These are phyloP conservation scores for Tympanuchus pallidicinctus DNA, from an alignment of 2,113 vertebrate species.

Conservation along the genomic window DNA sequence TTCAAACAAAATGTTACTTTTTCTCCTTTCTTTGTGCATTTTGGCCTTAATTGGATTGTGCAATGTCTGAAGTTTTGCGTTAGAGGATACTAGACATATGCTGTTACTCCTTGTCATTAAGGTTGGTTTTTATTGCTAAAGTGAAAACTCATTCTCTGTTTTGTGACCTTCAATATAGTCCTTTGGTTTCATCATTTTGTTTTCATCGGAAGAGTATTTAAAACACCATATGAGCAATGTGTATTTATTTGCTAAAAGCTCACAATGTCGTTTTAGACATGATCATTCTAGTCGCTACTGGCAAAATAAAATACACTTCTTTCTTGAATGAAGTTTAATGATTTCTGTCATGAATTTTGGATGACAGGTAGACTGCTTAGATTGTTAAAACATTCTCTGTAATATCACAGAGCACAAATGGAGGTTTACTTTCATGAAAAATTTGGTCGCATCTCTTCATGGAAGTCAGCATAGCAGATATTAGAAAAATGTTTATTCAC, in stretches of 20 bases:
- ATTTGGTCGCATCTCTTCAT: not conserved
- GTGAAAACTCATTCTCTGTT: not conserved
- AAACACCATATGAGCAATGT: not conserved
- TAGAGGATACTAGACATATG: slow-evolving; percentile 16
- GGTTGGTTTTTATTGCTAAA: not conserved
- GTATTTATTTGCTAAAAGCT: slow-evolving; percentile 1
- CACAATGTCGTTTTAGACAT: not conserved
- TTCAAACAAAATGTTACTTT: slow-evolving; percentile 9
- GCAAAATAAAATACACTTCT: not conserved
- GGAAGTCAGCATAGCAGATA: not conserved
- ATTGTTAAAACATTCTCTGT: not conserved
- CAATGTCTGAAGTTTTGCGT: slow-evolving; percentile 19
- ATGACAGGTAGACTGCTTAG: not conserved
- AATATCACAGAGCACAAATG: not conserved
- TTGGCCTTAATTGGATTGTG: not conserved
- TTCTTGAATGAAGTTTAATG: not conserved
- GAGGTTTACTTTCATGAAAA: not conserved
- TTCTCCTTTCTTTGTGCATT: slow-evolving; percentile 10
- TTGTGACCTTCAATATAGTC: not conserved
- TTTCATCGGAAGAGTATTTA: slow-evolving; percentile 29
- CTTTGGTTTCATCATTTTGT: slow-evolving; percentile 1
- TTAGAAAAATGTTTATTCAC: slow-evolving; percentile 4
- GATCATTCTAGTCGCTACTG: not conserved
- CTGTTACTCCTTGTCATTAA: slow-evolving; percentile 22
- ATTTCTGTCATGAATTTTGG: not conserved